Conservation (phyloP, 2,888 invertebrate genomes). For the Elmis aenea region DNA sequence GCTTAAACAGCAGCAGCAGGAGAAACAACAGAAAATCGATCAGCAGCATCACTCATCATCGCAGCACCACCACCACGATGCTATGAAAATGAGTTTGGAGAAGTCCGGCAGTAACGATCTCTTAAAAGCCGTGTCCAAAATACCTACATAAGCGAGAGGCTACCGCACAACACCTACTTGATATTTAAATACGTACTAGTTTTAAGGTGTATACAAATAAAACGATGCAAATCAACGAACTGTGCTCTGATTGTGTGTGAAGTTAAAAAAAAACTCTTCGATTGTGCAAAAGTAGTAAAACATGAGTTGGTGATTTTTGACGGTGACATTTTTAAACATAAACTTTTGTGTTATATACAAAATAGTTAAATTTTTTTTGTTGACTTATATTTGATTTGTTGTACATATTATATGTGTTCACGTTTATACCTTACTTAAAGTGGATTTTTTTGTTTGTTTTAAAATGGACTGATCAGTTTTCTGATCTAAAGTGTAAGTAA, state of each 20-base stretch:
- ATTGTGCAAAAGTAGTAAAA: conserved; percentile 7
- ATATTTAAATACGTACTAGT: conserved; percentile 35
- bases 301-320: too few species aligned
- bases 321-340: conserved; percentile 10
- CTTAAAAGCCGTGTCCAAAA: conserved; percentile 71
- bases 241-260: conserved; percentile 15
- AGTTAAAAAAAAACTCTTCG: too few species aligned
- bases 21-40: conserved; percentile 69
- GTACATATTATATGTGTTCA: conserved; percentile 43
- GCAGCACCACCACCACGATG: conserved; percentile 67
- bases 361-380: conserved; percentile 21
- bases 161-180: conserved; percentile 19
- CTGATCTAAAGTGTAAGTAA: conserved; percentile 38
- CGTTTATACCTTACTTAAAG: conserved; percentile 28
- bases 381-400: conserved; percentile 36
- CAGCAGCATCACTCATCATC: conserved; percentile 58
- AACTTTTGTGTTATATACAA: conserved; percentile 24
- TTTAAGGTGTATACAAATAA: conserved; percentile 27
- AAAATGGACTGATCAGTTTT: conserved; percentile 27
- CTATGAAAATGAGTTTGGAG: conserved; percentile 69
- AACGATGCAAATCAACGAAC: conserved; percentile 12
- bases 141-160: conserved; percentile 65
- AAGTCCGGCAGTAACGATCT: conserved; percentile 66
- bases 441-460: conserved; percentile 33
- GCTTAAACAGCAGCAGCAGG: conserved; percentile 85